Conservation (phyloP, 2,113 vertebrate species). For the Carlito syrichta region DNA sequence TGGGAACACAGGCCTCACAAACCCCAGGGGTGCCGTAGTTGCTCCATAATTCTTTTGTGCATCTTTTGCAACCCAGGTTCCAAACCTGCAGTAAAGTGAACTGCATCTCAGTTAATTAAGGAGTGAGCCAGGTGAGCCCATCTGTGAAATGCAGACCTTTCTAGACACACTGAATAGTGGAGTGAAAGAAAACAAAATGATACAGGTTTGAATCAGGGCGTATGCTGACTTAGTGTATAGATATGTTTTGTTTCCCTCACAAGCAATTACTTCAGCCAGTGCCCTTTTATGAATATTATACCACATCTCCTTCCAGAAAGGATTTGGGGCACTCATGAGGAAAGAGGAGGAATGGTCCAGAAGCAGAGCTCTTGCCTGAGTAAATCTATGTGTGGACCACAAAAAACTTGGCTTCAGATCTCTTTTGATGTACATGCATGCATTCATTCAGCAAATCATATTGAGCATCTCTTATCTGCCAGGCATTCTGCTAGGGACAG, state of each 20-base stretch:
- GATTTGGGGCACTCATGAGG: not conserved
- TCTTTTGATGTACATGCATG: too few species aligned
- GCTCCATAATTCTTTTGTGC: not conserved
- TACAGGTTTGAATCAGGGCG: rapidly evolving
- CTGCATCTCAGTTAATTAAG: not conserved
- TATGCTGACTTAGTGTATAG: rapidly evolving
- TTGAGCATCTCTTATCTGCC: too few species aligned
- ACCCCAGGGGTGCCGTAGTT: not conserved
- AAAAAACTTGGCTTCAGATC: not conserved
- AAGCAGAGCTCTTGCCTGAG: not conserved
- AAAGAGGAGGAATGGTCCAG: not conserved
- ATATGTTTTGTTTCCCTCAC: not conserved
- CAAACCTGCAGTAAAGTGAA: not conserved
- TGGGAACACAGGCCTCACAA: not conserved
- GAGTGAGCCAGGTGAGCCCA: rapidly evolving
- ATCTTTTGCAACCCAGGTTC: not conserved
- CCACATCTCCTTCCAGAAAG: not conserved
- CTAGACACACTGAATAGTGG: rapidly evolving
- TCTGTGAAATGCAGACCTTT: not conserved
- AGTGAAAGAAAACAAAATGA: too few species aligned
- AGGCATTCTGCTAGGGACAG: not conserved
- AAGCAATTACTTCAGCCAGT: not conserved
- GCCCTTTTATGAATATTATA: not conserved
- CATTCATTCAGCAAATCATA: not conserved
- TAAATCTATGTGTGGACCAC: not conserved